Conservation (phyloP, 2,113 vertebrate genomes). For the Hystrix cristata region DNA sequence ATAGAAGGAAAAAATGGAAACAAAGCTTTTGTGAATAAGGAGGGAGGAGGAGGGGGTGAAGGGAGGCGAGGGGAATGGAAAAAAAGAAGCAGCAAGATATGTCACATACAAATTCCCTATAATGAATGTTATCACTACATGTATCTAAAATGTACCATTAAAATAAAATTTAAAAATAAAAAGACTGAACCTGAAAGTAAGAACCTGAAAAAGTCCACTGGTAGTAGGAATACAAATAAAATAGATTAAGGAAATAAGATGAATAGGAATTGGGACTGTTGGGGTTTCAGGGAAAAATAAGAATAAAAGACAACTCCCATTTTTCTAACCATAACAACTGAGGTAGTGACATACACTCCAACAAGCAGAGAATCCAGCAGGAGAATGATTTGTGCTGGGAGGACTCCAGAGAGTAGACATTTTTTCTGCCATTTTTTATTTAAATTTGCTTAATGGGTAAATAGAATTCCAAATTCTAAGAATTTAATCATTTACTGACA, state of each 20-base stretch:
- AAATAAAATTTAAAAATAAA: no score
- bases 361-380: background rate
- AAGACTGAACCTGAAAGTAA: background rate
- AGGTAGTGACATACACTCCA: background rate
- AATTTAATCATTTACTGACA: constrained; percentile 1
- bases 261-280: background rate
- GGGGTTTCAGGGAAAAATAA: constrained; percentile 21
- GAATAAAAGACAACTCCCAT: background rate
- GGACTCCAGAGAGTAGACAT: background rate
- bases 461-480: constrained; percentile 52
- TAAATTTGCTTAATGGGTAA: constrained; percentile 7
- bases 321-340: background rate
- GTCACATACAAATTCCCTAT: no score
- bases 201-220: background rate
- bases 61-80: no score
- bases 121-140: no score
- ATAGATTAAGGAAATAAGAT: background rate
- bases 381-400: background rate
- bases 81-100: no score
- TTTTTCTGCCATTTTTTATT: constrained; percentile 28
- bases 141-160: no score
- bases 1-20: no score
- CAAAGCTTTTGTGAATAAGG: no score
- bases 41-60: no score
- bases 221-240: background rate